Base-by-base conservation (phyloP, 2,797 vertebrate genomes). In the Acestrorhynchus altus region DNA sequence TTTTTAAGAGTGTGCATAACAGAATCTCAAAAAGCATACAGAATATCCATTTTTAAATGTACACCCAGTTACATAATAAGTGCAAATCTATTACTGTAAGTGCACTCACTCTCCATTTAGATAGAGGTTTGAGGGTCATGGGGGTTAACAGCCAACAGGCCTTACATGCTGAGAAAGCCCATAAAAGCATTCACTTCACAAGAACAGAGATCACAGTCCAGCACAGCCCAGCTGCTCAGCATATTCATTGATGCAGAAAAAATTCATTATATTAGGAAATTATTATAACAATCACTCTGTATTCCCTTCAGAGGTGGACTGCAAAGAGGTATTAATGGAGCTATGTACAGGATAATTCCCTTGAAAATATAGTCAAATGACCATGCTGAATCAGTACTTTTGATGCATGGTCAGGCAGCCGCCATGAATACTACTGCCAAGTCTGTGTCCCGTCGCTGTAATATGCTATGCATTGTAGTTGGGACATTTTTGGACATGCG, bases 21-120 rank as follows among this genome's bases (percentile, higher is more conserved):
- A 13, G 13, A 49, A 77, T 77, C 46, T 76, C 56, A 49, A 40
- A 18, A 57, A 70, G 49, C 66, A 77, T 51, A 42, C 31, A 52
- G 7, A 31, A 40, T n/a, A 51, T 69, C 15, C 9, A 10, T 52
- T 52, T 46, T 49, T 68, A 54, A 11, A 52, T 46, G 24, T 20
- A 42, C 35, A 20, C 74, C 59, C 40, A 15, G 13, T 72, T 78
- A 57, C 51, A 65, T 78, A 65, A 67, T 52, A 78, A 51, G n/a
- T 47, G 68, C 24, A 11, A 71, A 72, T 61, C 63, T 57, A 18
- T 54, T 64, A 72, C 28, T 68, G 39, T 77, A 73, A 79, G 40
- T 73, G 69, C 57, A 42, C 22, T 51, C 31, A 52, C 46, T 51
- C 31, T 63, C 18, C 56, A 35, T 18, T 67, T 47, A 57, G 42